Conservation (phyloP, 2,113 vertebrate genomes). For the Protobothrops mucrosquamatus region DNA sequence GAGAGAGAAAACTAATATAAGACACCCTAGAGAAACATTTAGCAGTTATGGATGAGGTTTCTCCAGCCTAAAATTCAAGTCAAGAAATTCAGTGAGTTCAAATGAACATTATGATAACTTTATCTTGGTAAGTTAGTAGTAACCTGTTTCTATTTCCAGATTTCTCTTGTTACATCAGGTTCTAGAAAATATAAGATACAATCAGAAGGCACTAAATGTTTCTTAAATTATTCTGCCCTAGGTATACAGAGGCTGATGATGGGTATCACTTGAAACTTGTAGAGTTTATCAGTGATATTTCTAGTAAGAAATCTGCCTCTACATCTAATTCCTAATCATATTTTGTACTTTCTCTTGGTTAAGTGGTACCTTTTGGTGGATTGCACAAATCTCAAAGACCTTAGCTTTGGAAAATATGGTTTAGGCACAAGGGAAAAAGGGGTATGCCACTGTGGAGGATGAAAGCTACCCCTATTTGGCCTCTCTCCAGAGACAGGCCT, state of each 20-base stretch:
- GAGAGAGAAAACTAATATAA: slow-evolving; percentile 1
- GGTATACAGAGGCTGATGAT: background rate
- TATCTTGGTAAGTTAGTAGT: background rate
- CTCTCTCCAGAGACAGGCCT: background rate
- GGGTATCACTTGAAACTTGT: background rate
- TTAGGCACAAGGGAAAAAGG: background rate
- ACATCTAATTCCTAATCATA: background rate
- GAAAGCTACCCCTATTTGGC: background rate
- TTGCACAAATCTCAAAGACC: background rate
- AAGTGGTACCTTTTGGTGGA: background rate
- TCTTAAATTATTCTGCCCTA: background rate
- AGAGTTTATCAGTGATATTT: background rate
- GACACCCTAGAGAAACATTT: background rate
- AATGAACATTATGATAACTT: background rate
- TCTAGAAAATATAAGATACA: background rate
- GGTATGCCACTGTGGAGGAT: background rate
- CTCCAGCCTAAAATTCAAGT: background rate
- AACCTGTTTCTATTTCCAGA: background rate
- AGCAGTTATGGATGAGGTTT: background rate
- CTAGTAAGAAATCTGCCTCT: background rate
- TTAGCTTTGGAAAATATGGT: background rate
- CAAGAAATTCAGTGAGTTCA: background rate
- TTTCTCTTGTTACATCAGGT: background rate
- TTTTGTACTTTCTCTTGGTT: background rate
- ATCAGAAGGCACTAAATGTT: background rate